Percentiles rank a stretch among this genome's conserved stretches.
Evolutionary conservation across 2,888 invertebrate species (phyloP).

Genomic region (Platypus cylindrus): DNA sequence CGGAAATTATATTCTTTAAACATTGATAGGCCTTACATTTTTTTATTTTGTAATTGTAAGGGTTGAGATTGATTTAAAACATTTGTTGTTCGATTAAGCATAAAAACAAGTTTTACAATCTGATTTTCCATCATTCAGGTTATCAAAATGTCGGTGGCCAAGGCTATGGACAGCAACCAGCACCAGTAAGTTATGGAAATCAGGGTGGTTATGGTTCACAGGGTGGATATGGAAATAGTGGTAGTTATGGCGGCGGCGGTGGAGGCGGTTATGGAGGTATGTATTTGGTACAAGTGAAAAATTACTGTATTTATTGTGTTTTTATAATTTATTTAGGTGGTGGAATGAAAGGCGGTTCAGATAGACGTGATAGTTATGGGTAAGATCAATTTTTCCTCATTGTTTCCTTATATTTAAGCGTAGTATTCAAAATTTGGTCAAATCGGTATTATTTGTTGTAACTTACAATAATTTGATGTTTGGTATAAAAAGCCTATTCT

Average conservation of each 20-base stretch:
- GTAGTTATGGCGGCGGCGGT: constrained; percentile 27
- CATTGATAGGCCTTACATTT: constrained; percentile 34
- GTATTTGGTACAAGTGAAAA: constrained; percentile 1
- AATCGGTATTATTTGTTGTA: too few relatives aligned
- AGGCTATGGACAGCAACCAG: constrained; percentile 19
- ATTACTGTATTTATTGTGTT: not conserved
- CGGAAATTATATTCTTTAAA: constrained; percentile 25
- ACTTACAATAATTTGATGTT: too few relatives aligned
- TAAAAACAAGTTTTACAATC: not conserved
- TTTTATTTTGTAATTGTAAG: constrained; percentile 25
- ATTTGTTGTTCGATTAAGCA: constrained; percentile 12
- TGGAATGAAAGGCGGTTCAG: constrained; percentile 37
- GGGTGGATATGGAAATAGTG: constrained; percentile 25
- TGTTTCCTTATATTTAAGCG: constrained; percentile 41
- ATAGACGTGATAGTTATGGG: constrained; percentile 47
- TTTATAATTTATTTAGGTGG: constrained; percentile 14
- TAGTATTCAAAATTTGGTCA: constrained; percentile 6
- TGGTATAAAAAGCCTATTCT: too few relatives aligned
- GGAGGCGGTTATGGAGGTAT: constrained; percentile 27
- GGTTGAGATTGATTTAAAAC: constrained; percentile 31
- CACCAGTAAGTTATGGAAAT: constrained; percentile 21
- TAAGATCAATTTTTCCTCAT: constrained; percentile 45
- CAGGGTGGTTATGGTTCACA: constrained; percentile 32
- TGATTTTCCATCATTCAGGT: constrained; percentile 12
- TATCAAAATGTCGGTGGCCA: constrained; percentile 19